A percentile compares a stretch with the other conserved stretches of the same genome.
Conservation (phyloP, 2,888 invertebrate species). For the Melanotus villosus region DNA sequence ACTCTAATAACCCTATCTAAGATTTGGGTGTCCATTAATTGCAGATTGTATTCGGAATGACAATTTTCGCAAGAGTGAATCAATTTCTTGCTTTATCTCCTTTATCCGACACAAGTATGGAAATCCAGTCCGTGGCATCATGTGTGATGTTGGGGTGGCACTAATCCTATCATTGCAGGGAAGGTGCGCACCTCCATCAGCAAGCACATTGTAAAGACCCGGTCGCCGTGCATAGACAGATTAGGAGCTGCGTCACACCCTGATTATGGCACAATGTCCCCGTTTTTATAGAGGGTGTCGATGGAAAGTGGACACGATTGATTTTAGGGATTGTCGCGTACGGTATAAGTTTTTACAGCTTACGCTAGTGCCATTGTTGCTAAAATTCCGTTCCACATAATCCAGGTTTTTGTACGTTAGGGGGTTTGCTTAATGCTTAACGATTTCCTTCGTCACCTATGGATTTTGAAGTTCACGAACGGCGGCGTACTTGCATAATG, state of each 20-base stretch:
- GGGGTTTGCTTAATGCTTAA: too few species aligned
- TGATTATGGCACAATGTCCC: conserved; percentile 58
- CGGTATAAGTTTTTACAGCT: conserved; percentile 11
- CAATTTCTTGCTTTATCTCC: conserved; percentile 37
- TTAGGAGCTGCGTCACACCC: conserved; percentile 61
- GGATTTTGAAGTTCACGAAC: too few species aligned
- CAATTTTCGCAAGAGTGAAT: conserved; percentile 9
- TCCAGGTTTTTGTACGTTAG: not conserved
- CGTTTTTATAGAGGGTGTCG: conserved; percentile 58
- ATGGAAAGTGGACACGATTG: conserved; percentile 35
- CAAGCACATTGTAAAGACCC: conserved; percentile 60
- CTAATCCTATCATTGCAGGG: conserved; percentile 62
- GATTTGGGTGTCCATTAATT: too few species aligned
- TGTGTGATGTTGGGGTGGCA: conserved; percentile 52
- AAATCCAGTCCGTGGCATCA: conserved; percentile 43
- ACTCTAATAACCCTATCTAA: too few species aligned
- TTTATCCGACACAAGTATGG: conserved; percentile 37
- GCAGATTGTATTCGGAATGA: conserved; percentile 3
- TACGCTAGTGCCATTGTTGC: conserved; percentile 15
- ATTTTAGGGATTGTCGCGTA: conserved; percentile 8
- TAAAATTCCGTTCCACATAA: not conserved
- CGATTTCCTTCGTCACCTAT: too few species aligned
- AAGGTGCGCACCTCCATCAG: conserved; percentile 59
- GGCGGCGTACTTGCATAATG: not conserved
- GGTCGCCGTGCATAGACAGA: conserved; percentile 63